Evolutionary conservation across 2,888 invertebrate genomes (phyloP).

Genomic region (Mythimna lalbum): DNA sequence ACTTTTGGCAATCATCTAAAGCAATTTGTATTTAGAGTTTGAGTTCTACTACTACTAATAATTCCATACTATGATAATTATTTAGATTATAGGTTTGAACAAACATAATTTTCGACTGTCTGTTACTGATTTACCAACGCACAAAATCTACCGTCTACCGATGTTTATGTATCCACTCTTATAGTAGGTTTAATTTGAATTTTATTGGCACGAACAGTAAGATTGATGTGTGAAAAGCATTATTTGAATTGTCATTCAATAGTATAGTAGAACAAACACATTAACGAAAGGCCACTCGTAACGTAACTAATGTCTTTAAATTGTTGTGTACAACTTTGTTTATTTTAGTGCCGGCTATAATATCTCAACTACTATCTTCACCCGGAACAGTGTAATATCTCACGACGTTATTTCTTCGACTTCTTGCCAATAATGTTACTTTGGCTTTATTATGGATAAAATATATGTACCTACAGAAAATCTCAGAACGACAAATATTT

Average conservation of each 20-base stretch:
- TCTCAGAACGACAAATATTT: slow-evolving; percentile 14
- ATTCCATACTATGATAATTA: slow-evolving; percentile 13
- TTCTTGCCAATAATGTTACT: slow-evolving; percentile 4
- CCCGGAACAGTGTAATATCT: slow-evolving; percentile 13
- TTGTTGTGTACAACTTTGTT: slow-evolving; percentile 33
- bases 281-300: slow-evolving; percentile 50
- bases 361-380: slow-evolving; percentile 15
- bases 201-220: slow-evolving; percentile 51
- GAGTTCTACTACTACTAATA: slow-evolving; percentile 1
- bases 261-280: slow-evolving; percentile 42
- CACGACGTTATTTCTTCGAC: slow-evolving; percentile 7
- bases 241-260: slow-evolving; percentile 52
- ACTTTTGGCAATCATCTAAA: slow-evolving; percentile 37
- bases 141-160: slow-evolving; percentile 2
- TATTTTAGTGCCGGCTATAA: slow-evolving; percentile 29
- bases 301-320: slow-evolving; percentile 48
- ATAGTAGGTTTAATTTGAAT: slow-evolving; percentile 21
- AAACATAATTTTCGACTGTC: slow-evolving; percentile 1
- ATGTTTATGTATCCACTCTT: not conserved
- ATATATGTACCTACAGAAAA: slow-evolving; percentile 14
- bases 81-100: slow-evolving; percentile 13
- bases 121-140: slow-evolving; percentile 11
- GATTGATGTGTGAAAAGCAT: slow-evolving; percentile 51
- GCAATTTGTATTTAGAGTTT: slow-evolving; percentile 21
- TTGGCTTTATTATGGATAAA: slow-evolving; percentile 7